Evolutionary conservation across 2,888 invertebrate species (phyloP).

Genomic region (Zhengitettix transpicula): DNA sequence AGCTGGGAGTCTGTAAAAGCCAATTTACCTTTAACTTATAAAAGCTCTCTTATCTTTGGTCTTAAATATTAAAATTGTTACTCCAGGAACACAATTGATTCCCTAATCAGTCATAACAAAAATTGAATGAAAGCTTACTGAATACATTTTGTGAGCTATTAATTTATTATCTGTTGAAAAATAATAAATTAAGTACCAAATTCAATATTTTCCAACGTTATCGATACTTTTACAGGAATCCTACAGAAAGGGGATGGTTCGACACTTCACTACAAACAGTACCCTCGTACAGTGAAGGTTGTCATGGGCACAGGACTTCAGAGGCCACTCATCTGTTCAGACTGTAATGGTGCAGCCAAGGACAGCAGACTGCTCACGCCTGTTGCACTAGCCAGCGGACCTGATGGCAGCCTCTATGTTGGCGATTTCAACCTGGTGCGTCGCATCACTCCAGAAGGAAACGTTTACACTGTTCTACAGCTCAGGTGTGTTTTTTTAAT

Average conservation of each 20-base stretch:
- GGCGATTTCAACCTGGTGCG: conserved; percentile 93
- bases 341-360: conserved; percentile 70
- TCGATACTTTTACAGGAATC: conserved; percentile 38
- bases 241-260: conserved; percentile 96
- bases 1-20: no score
- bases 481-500: conserved; percentile 39
- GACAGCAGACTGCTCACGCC: conserved; percentile 81
- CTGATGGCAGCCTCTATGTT: conserved; percentile 92
- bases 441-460: conserved; percentile 75
- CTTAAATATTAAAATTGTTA: no score
- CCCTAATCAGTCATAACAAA: no score
- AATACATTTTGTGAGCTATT: neutral
- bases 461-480: conserved; percentile 75
- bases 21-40: no score
- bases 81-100: no score
- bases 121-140: neutral
- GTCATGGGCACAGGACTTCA: conserved; percentile 86
- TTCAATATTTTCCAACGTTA: neutral
- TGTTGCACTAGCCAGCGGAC: conserved; percentile 83
- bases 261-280: conserved; percentile 82
- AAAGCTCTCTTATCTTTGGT: no score
- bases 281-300: conserved; percentile 77
- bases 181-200: no score
- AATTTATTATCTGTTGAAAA: neutral
- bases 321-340: conserved; percentile 70